Evolutionary conservation across 92 coral and sea anemone species (phyloP).

Genomic region (Zoanthus gigantus): DNA sequence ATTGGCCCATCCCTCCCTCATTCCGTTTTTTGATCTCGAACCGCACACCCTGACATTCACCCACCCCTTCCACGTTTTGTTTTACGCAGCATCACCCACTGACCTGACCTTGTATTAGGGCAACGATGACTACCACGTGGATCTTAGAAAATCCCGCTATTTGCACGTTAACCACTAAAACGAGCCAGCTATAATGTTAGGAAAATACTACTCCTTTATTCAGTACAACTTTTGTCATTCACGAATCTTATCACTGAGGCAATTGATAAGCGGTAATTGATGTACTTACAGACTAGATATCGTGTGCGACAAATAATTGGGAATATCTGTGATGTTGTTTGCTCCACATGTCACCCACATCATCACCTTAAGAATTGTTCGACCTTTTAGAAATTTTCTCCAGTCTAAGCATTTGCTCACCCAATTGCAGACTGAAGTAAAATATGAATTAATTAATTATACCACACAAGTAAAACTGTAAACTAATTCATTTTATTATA

Average conservation of each 20-base stretch:
- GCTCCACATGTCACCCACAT: constrained; percentile 57
- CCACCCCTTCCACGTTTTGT: too few species aligned
- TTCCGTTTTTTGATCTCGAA: too few species aligned
- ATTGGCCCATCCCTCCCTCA: too few species aligned
- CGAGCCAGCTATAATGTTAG: neutral
- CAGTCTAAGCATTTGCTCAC: constrained; percentile 68
- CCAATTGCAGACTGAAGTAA: constrained; percentile 77
- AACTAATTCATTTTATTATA: too few species aligned
- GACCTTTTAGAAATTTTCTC: constrained; percentile 65
- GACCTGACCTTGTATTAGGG: too few species aligned
- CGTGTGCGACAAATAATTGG: constrained; percentile 75
- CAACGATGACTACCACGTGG: too few species aligned
- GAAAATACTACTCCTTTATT: neutral
- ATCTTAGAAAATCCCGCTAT: too few species aligned
- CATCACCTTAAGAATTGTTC: constrained; percentile 30
- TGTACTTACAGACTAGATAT: constrained; percentile 73
- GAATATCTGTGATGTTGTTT: constrained; percentile 63
- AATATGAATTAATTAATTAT: neutral
- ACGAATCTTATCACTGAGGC: too few species aligned
- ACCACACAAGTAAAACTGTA: too few species aligned
- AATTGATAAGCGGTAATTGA: neutral
- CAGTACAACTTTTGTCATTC: neutral
- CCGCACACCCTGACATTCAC: too few species aligned
- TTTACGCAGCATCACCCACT: too few species aligned
- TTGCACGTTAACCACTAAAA: too few species aligned